Conservation (phyloP, 2,888 invertebrate genomes). For the Caenorhabditis macrosperma region DNA sequence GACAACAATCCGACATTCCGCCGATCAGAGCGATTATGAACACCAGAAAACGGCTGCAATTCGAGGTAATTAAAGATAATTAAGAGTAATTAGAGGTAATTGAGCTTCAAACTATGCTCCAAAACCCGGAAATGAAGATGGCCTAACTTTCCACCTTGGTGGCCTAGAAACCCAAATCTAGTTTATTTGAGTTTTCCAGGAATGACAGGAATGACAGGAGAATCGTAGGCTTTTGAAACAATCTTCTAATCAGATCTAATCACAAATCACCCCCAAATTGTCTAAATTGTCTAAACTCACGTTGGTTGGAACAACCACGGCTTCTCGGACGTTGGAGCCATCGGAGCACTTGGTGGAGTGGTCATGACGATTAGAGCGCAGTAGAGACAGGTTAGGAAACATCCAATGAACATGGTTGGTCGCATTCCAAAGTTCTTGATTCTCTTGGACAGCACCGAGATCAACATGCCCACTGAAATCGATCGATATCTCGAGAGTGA, state of each 20-base stretch:
- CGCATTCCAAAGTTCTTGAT: constrained; percentile 66
- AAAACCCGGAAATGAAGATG: too few relatives aligned
- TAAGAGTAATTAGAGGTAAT: background rate
- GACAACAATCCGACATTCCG: constrained; percentile 64
- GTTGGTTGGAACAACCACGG: constrained; percentile 62
- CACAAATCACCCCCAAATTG: too few relatives aligned
- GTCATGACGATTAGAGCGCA: constrained; percentile 50
- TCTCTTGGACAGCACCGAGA: constrained; percentile 57
- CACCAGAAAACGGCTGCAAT: constrained; percentile 58
- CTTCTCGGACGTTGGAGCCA: constrained; percentile 54
- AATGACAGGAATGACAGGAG: too few relatives aligned
- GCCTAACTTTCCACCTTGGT: too few relatives aligned
- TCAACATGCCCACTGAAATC: constrained; percentile 65
- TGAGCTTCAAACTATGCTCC: too few relatives aligned
- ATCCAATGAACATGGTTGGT: constrained; percentile 67
- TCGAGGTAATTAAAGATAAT: background rate
- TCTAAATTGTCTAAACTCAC: too few relatives aligned
- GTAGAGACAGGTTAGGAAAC: constrained; percentile 40
- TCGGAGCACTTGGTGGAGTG: constrained; percentile 61
- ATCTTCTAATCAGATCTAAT: too few relatives aligned
- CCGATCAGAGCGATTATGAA: constrained; percentile 63
- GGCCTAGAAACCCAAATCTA: too few relatives aligned
- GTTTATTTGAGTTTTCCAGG: too few relatives aligned
- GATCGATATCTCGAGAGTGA: too few relatives aligned
- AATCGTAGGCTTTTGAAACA: too few relatives aligned